Percentiles rank a stretch among this genome's conserved stretches.
phyloP scores from a whole-genome alignment of 2,113 vertebrate species.

The Patagioenas fasciata region DNA sequence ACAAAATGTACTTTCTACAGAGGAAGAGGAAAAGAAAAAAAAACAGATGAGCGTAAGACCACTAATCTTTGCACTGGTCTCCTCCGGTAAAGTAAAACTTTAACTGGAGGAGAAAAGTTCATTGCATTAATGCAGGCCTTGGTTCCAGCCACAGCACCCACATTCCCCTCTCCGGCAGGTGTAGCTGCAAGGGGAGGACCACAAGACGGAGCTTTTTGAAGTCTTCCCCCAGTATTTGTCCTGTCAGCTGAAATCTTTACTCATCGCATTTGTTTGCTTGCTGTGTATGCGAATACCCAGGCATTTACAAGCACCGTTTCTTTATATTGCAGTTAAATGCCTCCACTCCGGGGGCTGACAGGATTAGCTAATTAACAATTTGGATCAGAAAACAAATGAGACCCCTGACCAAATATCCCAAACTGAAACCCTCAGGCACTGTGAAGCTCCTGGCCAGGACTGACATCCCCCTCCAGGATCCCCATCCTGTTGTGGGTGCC shows the following conservation, averaged over 20 bases:
- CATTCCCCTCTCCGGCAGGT: background rate
- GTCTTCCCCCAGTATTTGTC: constrained; percentile 22
- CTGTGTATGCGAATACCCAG: background rate
- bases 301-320: constrained; percentile 16
- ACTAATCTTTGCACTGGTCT: constrained; percentile 54
- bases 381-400: background rate
- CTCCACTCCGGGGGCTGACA: background rate
- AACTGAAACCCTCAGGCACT: background rate
- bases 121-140: background rate
- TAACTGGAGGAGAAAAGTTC: constrained; percentile 55
- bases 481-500: background rate
- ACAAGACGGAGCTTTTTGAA: background rate
- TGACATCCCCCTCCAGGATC: accelerated
- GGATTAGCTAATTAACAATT: background rate
- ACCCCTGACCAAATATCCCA: background rate
- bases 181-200: background rate
- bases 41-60: background rate
- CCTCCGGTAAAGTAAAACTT: constrained; percentile 51
- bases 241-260: constrained; percentile 28
- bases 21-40: background rate
- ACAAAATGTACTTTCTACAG: constrained; percentile 19
- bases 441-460: background rate
- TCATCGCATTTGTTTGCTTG: background rate
- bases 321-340: background rate
- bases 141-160: background rate